A percentile compares a stretch with the other conserved stretches of the same genome.
Conservation (phyloP, 2,113 vertebrate species). For the Tenebrosternarchus preto region DNA sequence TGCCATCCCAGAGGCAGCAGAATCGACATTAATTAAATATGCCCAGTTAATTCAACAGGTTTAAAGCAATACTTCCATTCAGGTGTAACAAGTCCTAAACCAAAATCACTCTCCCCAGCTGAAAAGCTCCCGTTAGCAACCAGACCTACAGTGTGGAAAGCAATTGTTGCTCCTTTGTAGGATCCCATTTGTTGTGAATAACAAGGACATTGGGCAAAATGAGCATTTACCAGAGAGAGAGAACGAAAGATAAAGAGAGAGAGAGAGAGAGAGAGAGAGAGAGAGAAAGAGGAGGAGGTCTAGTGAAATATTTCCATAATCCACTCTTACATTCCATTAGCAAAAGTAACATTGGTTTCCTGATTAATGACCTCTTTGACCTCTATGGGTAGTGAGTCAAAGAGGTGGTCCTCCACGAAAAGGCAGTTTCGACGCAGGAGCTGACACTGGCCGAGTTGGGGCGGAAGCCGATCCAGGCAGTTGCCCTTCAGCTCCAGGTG, state of each 20-base stretch:
- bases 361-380: constrained; percentile 93
- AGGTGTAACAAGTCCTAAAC: constrained; percentile 32
- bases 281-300: not conserved
- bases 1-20: not conserved
- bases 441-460: constrained; percentile 85
- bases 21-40: not conserved
- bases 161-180: not conserved
- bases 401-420: constrained; percentile 93
- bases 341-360: constrained; percentile 83
- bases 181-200: not conserved
- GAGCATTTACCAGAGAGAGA: not conserved
- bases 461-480: constrained; percentile 90
- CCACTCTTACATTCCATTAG: constrained; percentile 83
- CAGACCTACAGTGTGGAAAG: not conserved
- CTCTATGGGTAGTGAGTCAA: constrained; percentile 89
- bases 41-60: constrained; percentile 12
- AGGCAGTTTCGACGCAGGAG: constrained; percentile 88
- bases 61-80: constrained; percentile 24
- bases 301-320: not conserved
- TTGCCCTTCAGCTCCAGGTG: constrained; percentile 96
- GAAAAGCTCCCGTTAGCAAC: not conserved
- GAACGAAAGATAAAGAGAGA: no score
- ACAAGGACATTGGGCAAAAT: not conserved
- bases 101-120: constrained; percentile 37
- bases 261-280: no score